These are phyloP conservation scores for Acanthoscelides obtectus DNA, from an alignment of 2,888 invertebrate genomes.

Conservation along the genomic window DNA sequence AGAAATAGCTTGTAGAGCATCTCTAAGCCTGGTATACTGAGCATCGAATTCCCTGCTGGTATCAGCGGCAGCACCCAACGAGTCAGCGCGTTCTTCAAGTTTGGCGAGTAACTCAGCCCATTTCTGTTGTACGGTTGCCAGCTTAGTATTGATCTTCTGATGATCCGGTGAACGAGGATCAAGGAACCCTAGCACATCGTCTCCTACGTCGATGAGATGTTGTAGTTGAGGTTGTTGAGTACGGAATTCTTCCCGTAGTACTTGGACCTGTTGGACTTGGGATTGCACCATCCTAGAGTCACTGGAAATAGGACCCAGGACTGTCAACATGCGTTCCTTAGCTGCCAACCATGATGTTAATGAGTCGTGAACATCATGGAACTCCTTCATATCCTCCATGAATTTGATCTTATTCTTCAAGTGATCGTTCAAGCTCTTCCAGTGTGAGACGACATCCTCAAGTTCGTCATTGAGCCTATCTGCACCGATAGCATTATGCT, in stretches of 20 bases:
- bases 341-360: slow-evolving; percentile 83
- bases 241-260: slow-evolving; percentile 90
- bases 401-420: slow-evolving; percentile 71
- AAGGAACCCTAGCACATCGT: slow-evolving; percentile 61
- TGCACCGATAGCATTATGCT: slow-evolving; percentile 78
- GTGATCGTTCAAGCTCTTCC: slow-evolving; percentile 80
- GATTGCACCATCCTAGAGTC: slow-evolving; percentile 94
- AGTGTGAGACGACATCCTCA: slow-evolving; percentile 74
- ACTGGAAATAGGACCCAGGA: slow-evolving; percentile 91
- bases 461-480: slow-evolving; percentile 80
- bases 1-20: slow-evolving; percentile 81
- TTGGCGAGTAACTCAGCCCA: slow-evolving; percentile 78
- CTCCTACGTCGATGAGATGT: slow-evolving; percentile 77
- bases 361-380: slow-evolving; percentile 84
- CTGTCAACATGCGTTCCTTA: slow-evolving; percentile 94
- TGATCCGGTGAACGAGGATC: slow-evolving; percentile 57
- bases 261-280: slow-evolving; percentile 92
- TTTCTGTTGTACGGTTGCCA: slow-evolving; percentile 64
- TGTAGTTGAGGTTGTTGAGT: slow-evolving; percentile 87
- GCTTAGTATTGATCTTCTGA: slow-evolving; percentile 64
- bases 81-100: slow-evolving; percentile 83
- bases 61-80: slow-evolving; percentile 86
- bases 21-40: slow-evolving; percentile 73
- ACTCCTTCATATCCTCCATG: slow-evolving; percentile 84
- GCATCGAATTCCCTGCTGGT: slow-evolving; percentile 92